Evolutionary conservation across 2,888 invertebrate species (phyloP), one percentile per base, ranked within the genome.

Genomic region (Synergus gifuensis): DNA sequence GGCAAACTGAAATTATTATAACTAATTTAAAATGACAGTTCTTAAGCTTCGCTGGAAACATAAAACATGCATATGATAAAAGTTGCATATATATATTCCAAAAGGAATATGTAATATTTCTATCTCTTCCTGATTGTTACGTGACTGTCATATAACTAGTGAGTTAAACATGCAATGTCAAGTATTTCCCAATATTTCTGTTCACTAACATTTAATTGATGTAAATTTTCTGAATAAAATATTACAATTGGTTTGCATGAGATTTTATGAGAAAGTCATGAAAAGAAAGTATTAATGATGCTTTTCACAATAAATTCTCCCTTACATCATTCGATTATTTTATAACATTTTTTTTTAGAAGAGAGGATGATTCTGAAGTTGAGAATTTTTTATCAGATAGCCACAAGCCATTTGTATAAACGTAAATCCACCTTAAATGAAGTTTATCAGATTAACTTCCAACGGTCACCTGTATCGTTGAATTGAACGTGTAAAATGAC

Each of bases 401-500:
- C 14, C 2, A 40, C 7, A 8, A 8, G 7, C 9, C 14, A 0
- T 63, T 63, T 36, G 2, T 36, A 36, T 40, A 9, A 40, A 63
- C 8, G 46, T 18, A 44, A 14, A 69, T 69, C 49, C 16, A 28
- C 14, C 3, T 14, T 16, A 8, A 16, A 2, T 49, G 22, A 49
- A 49, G 46, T 49, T 49, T n/a, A 49, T 16, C 16, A 69, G 28
- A 49, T 28, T 69, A 9, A 18, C 69, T 28, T 69, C 28, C 69
- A 49, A 69, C 28, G 69, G 69, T 69, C 69, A 69, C 28, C 69
- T 49, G 69, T 46, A 49, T 14, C 16, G 69, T 69, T 49, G 44
- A 69, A 69, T 69, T 69, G 46, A 49, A 69, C n/a, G 28, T 69
- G 69, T 69, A 36, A 69, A 69, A 69, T 49, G 28, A 69, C 69